Evolutionary conservation across 2,888 invertebrate species (phyloP), one percentile per base, ranked within the genome.

Genomic region (Lasioglossum villosulum): DNA sequence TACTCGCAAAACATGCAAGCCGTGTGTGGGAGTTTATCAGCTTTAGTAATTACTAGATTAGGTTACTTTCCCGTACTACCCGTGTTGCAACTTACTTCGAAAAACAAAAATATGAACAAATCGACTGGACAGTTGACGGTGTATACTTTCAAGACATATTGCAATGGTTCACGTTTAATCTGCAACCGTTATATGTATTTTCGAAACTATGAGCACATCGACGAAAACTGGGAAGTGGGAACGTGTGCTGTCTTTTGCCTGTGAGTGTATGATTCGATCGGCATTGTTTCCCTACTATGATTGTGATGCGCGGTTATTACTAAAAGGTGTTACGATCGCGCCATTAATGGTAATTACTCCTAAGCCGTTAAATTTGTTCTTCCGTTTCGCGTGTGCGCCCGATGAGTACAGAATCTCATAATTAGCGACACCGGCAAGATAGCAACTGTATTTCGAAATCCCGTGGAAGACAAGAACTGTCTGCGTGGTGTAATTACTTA

Each of bases 401-500:
- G 80, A 74, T 37, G 75, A 34, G 71, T 75, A 68, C 68, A 37
- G 78, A 82, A 56, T 82, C 75, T 83, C 39, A 72, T 85, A 88
- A 89, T 88, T 88, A 79, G 23, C 80, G n/a, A 34, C 74, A 14
- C 68, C 72, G 85, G 80, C 87, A 76, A 80, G 80, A 76, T 78
- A 37, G 84, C 52, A 74, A 81, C 23, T 48, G 76, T 86, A 66
- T 82, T 86, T 87, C 79, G 89, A 86, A 90, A 89, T 90, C 85
- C 72, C 66, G 71, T 73, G 45, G 71, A 86, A 88, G 84, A 86
- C 86, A 81, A 88, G 80, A 77, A 74, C 82, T 56, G 83, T 85
- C 85, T 77, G 70, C 78, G 63, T 72, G 76, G 78, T 86, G 88
- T 86, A 90, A 90, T 90, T 90, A 90, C 79, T 86, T 90, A 89